Percentiles rank a stretch among this genome's conserved stretches.
These are phyloP conservation scores for Bombus confusus DNA, from an alignment of 1,140 invertebrate species.

Conservation along the genomic window DNA sequence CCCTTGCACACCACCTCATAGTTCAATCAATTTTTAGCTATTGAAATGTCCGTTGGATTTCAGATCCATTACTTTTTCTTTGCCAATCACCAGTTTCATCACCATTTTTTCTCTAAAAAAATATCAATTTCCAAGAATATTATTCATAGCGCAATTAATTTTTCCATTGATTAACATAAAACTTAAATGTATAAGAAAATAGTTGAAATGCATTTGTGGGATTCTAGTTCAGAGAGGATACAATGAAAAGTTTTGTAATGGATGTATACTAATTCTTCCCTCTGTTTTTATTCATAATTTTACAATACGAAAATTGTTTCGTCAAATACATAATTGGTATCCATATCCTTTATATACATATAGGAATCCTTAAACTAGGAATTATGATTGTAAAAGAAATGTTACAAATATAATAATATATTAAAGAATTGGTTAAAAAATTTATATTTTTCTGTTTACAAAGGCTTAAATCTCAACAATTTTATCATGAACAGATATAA, in stretches of 20 bases:
- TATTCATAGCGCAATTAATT: neutral
- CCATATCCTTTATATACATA: too few species aligned
- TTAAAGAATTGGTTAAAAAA: neutral
- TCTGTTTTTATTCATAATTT: neutral
- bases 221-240: neutral
- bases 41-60: constrained; percentile 33
- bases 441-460: neutral
- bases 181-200: neutral
- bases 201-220: neutral
- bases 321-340: neutral
- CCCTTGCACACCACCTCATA: neutral
- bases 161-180: neutral
- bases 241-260: neutral
- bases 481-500: neutral
- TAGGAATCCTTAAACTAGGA: neutral
- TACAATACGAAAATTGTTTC: too few species aligned
- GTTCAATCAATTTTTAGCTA: constrained; percentile 43
- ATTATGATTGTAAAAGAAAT: neutral
- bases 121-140: neutral
- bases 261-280: neutral
- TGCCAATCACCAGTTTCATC: neutral
- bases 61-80: neutral
- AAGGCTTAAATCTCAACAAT: neutral
- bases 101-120: too few species aligned
- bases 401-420: too few species aligned